phyloP scores from a whole-genome alignment of 2,113 vertebrate species.

The Anarrhichthys ocellatus region DNA sequence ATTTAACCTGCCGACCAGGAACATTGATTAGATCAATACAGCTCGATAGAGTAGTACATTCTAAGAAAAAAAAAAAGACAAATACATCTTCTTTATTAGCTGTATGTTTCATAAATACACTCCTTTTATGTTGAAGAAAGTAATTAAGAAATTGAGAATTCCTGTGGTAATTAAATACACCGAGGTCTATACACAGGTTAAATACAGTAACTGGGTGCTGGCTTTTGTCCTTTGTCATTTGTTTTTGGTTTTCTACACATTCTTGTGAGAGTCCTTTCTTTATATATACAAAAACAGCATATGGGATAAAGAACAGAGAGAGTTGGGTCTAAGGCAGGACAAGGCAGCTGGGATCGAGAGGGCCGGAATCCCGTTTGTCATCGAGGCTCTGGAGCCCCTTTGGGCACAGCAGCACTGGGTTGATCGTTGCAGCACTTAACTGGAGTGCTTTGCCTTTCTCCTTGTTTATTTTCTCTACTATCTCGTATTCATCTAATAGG shows the following conservation, averaged over 20 bases:
- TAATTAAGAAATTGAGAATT: background rate
- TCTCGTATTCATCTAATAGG: constrained; percentile 85
- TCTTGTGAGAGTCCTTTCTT: constrained; percentile 27
- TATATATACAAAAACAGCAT: constrained; percentile 33
- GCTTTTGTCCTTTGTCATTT: background rate
- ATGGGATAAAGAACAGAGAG: constrained; percentile 16
- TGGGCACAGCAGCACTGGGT: constrained; percentile 67
- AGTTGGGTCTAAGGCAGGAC: constrained; percentile 41
- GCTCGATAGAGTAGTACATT: background rate
- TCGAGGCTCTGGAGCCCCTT: constrained; percentile 74
- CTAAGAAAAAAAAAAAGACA: background rate
- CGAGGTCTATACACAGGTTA: background rate
- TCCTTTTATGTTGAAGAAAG: background rate
- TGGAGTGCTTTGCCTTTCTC: constrained; percentile 71
- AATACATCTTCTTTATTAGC: background rate
- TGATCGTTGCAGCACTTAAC: constrained; percentile 80
- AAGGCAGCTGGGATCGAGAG: constrained; percentile 64
- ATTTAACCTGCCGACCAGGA: constrained; percentile 85
- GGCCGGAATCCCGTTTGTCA: constrained; percentile 79
- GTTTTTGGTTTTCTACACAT: constrained; percentile 17
- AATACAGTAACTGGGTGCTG: background rate
- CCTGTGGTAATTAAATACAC: background rate
- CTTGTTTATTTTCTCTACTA: constrained; percentile 82
- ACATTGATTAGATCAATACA: constrained; percentile 2
- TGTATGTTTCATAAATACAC: background rate